Conservation (phyloP, 2,888 invertebrate species). For the Macrophya alboannulata region DNA sequence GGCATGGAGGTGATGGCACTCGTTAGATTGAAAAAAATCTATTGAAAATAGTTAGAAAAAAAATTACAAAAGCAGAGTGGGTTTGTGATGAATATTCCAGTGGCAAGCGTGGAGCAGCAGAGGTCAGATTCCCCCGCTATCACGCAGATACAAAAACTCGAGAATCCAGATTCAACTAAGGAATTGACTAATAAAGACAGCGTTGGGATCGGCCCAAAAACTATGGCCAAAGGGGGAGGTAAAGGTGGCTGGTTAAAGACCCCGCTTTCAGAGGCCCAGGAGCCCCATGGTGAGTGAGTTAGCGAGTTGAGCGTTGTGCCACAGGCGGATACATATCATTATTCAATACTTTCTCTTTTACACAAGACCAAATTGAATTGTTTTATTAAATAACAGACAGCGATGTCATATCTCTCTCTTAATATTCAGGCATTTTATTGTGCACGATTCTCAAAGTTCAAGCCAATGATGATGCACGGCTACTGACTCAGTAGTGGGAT, state of each 20-base stretch:
- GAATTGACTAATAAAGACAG: constrained; percentile 79
- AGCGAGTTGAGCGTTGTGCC: constrained; percentile 56
- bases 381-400: neutral
- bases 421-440: neutral
- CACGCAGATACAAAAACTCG: constrained; percentile 77
- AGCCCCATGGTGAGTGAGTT: constrained; percentile 79
- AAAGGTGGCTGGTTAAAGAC: constrained; percentile 79
- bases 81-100: constrained; percentile 77
- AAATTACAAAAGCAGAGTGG: constrained; percentile 66
- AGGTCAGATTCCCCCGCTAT: constrained; percentile 79
- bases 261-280: constrained; percentile 78
- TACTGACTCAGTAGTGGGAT: constrained; percentile 75
- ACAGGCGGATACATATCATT: neutral
- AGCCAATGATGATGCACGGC: constrained; percentile 79
- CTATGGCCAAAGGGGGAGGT: constrained; percentile 78
- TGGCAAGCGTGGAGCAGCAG: constrained; percentile 79
- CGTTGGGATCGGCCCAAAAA: constrained; percentile 78
- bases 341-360: neutral
- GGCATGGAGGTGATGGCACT: constrained; percentile 40
- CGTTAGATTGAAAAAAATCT: neutral
- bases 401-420: neutral
- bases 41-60: constrained; percentile 58
- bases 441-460: neutral
- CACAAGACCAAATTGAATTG: neutral
- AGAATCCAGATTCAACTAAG: constrained; percentile 78